Base-by-base conservation (phyloP, 2,797 vertebrate genomes). In the Aldrovandia affinis region DNA sequence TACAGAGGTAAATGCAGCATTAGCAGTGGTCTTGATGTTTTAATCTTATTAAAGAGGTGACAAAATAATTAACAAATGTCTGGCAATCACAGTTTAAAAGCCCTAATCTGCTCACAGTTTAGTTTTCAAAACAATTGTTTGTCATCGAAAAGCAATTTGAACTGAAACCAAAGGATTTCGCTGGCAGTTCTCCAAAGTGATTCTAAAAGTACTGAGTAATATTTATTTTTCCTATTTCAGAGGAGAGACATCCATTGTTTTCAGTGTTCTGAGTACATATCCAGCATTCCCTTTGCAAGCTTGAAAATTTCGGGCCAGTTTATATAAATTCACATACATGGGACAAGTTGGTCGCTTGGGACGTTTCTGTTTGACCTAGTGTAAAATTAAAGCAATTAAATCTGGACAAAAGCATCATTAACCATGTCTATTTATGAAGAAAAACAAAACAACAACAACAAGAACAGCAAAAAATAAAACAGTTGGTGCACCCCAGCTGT, bases 121-220 rank as follows among this genome's bases (percentile, higher is more conserved):
- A 70, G 2, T 70, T 70, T 18, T 70, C 65, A 36, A 36, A 36
- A 36, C 65, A 36, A 39, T 70, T 70, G 65, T 39, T 70, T 70
- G 30, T 70, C 36, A 70, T 70, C 65, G 15, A 70, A 70, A n/a
- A 36, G 65, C 33, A 39, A 70, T 70, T 70, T 70, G 65, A 70
- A 70, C 30, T 18, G 65, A 70, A 70, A 70, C 14, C 65, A 39
- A 30, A 9, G 7, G 65, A 4, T 36, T 39, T 2, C 65, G 5
- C 36, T 39, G 65, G 33, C 33, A 39, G 65, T 5, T 39, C 30
- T 39, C 33, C 65, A 70, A 20, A 39, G 65, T 39, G 33, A 28
- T 30, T 65, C 30, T 70, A 4, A 70, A 39, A 70, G 65, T 70
- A 33, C 65, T 0, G 65, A 33, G 2, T 39, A 36, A 7, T 20